Evolutionary conservation across 2,797 vertebrate genomes (phyloP), one percentile per base, ranked within the genome.

Genomic region (Oreochromis grahami): DNA sequence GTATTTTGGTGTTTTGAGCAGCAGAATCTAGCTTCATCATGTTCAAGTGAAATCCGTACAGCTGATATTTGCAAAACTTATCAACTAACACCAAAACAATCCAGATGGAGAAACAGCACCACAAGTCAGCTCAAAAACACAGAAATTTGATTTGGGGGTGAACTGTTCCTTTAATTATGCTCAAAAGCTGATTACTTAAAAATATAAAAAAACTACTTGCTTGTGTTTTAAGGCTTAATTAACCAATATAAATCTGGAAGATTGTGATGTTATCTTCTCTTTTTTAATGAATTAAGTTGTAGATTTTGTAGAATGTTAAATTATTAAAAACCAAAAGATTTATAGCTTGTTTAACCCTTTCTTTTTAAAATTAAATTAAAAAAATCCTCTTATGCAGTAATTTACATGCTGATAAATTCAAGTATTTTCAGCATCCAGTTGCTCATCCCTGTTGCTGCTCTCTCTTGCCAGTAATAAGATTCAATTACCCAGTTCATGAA

Each of bases 151-250:
- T 48, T 8, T 32, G 3, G 3, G 26, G 45, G 4, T 3, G 6
- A 68, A 34, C 8, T 36, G 52, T 77, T 41, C 6, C 8, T 26
- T 21, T 58, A 5, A 19, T 19, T 38, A 13, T 29, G 38, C 72
- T 77, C 84, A 70, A 72, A 87, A 79, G 52, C 3, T 38, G 6
- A 63, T 29, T 29, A 41, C 56, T 74, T 87, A 87, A 93, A 93
- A 50, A 72, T 12, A 19, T 36, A 0, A 0, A 9, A 56, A 88
- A 82, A 26, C 13, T 8, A 41, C 52, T 65, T 87, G 19, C 34
- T 34, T 0, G 1, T 63, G 58, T 63, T 76, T 82, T 48, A 26
- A 19, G 26, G 56, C 29, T 83, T 79, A 11, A 43, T 72, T 68
- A 43, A 83, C 81, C 53, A 4, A 65, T 68, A 68, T 38, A 53